Evolutionary conservation across 2,888 invertebrate species (phyloP).

Genomic region (Drosophila formosana): DNA sequence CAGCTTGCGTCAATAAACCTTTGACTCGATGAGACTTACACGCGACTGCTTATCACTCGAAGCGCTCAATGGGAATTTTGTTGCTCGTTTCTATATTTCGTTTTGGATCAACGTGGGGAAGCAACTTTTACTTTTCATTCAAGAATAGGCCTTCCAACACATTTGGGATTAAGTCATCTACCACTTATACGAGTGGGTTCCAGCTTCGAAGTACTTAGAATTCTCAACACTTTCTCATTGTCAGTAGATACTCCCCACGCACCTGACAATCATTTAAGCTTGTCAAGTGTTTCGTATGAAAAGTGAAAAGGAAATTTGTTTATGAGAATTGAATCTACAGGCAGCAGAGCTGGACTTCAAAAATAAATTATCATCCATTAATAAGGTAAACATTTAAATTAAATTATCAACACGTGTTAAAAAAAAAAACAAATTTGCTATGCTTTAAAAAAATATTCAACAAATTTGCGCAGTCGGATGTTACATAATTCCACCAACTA

Average conservation of each 20-base stretch:
- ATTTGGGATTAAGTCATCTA: conserved; percentile 58
- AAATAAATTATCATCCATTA: conserved; percentile 19
- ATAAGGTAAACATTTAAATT: conserved; percentile 34
- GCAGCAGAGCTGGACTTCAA: conserved; percentile 13
- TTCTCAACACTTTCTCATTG: conserved; percentile 46
- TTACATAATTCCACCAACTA: conserved; percentile 52
- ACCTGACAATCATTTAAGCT: conserved; percentile 21
- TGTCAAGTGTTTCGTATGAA: conserved; percentile 32
- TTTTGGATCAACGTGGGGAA: conserved; percentile 54
- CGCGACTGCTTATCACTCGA: conserved; percentile 60
- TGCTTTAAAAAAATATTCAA: conserved; percentile 15
- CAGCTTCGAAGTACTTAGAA: conserved; percentile 56
- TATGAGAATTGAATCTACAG: conserved; percentile 5
- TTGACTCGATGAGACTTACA: conserved; percentile 67
- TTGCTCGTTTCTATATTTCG: conserved; percentile 10
- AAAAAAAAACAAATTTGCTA: conserved; percentile 6
- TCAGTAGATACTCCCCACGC: conserved; percentile 39
- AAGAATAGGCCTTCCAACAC: conserved; percentile 57
- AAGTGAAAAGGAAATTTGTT: conserved; percentile 62
- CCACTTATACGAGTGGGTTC: conserved; percentile 36
- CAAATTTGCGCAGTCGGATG: conserved; percentile 42
- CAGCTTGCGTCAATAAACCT: conserved; percentile 74
- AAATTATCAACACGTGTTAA: conserved; percentile 40
- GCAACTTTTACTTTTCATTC: conserved; percentile 75
- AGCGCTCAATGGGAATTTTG: conserved; percentile 48